These are phyloP conservation scores for Heterodera carotae DNA, from an alignment of 1,140 invertebrate species.

Conservation along the genomic window DNA sequence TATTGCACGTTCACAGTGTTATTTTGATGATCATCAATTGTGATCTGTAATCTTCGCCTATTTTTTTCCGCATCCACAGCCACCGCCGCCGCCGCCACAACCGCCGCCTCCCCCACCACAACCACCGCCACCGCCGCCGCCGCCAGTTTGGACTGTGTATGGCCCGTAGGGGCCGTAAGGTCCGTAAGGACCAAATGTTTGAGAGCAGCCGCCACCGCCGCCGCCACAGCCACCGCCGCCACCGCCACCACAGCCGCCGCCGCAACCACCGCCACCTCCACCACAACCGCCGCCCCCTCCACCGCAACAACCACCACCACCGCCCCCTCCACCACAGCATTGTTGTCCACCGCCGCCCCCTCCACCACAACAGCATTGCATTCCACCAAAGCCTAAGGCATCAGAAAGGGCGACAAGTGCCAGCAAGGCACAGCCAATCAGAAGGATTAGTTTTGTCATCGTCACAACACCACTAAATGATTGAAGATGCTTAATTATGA, in stretches of 20 bases:
- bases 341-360: background rate
- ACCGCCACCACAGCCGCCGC: background rate
- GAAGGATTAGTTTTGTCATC: background rate
- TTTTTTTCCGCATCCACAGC: conserved; percentile 7
- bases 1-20: background rate
- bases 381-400: conserved; percentile 5
- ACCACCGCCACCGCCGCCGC: background rate
- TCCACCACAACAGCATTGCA: background rate
- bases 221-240: conserved; percentile 1
- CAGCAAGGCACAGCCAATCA: background rate
- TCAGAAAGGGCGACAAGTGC: conserved; percentile 1
- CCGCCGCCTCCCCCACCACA: background rate
- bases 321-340: background rate
- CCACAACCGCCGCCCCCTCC: background rate
- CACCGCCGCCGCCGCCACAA: conserved; percentile 1
- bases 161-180: conserved; percentile 13
- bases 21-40: background rate
- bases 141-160: background rate
- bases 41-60: background rate
- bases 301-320: background rate
- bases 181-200: conserved; percentile 1
- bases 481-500: background rate
- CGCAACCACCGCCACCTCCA: background rate
- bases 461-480: background rate
- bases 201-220: background rate